These are phyloP conservation scores for Venturia canescens DNA, from an alignment of 1,140 invertebrate species.

Conservation along the genomic window DNA sequence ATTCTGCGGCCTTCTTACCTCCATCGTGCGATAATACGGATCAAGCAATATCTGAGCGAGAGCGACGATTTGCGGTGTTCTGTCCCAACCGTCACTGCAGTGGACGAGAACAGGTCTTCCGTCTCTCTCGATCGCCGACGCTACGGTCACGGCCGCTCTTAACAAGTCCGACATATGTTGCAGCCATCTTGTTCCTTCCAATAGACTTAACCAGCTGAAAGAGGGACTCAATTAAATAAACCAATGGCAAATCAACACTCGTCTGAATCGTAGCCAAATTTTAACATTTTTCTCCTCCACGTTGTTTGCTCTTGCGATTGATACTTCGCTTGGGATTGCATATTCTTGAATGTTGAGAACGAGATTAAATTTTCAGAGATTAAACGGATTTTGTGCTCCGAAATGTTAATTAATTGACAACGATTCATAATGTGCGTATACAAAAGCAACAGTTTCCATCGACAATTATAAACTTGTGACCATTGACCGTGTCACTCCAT, in stretches of 20 bases:
- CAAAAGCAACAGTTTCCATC: too few relatives aligned
- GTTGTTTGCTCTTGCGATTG: too few relatives aligned
- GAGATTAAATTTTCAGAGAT: too few relatives aligned
- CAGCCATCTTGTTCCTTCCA: slow-evolving; percentile 94
- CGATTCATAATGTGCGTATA: too few relatives aligned
- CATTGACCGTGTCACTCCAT: too few relatives aligned
- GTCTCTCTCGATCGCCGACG: slow-evolving; percentile 87
- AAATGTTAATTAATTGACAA: too few relatives aligned
- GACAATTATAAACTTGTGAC: too few relatives aligned
- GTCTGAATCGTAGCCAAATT: too few relatives aligned
- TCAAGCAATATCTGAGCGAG: slow-evolving; percentile 94
- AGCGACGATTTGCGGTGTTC: slow-evolving; percentile 95
- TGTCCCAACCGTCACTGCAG: slow-evolving; percentile 98
- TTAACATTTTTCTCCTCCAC: too few relatives aligned
- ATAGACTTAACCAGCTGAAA: slow-evolving; percentile 89
- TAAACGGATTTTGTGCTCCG: neutral
- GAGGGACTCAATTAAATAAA: slow-evolving; percentile 61
- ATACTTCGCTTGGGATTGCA: too few relatives aligned
- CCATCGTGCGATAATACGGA: slow-evolving; percentile 94
- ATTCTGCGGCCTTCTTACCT: slow-evolving; percentile 78
- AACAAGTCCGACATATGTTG: slow-evolving; percentile 91
- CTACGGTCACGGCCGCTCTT: slow-evolving; percentile 87
- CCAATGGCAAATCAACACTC: neutral
- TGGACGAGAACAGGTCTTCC: slow-evolving; percentile 95
- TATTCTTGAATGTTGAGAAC: too few relatives aligned